Conservation (phyloP, 2,797 vertebrate genomes). For the Smutsia temminckii region DNA sequence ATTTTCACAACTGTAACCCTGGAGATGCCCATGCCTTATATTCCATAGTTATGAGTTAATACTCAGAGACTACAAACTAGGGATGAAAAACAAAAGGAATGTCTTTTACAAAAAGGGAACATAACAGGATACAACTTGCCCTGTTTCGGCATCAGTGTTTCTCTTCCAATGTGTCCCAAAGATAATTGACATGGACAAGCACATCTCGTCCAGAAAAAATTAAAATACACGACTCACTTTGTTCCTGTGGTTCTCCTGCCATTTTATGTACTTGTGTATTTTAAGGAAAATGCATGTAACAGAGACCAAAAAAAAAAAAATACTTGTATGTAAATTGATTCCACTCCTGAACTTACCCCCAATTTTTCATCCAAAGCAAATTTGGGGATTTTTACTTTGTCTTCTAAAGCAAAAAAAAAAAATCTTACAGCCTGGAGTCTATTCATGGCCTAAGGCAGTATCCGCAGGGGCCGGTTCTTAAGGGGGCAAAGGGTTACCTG, state of each 20-base stretch:
- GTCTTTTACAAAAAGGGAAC: background rate
- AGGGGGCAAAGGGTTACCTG: background rate
- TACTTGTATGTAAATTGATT: background rate
- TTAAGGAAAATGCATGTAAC: background rate
- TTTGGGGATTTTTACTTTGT: background rate
- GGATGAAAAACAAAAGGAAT: background rate
- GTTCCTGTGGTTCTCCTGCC: too few species aligned
- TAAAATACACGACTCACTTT: accelerated
- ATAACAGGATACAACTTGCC: accelerated
- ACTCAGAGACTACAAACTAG: background rate
- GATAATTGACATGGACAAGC: accelerated
- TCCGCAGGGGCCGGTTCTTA: background rate
- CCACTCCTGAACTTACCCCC: background rate
- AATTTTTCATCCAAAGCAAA: background rate
- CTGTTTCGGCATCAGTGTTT: accelerated
- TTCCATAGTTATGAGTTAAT: background rate
- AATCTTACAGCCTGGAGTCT: background rate
- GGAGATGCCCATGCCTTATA: background rate
- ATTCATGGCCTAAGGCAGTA: accelerated
- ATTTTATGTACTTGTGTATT: background rate
- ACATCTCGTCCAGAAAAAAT: accelerated
- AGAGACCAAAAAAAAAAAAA: background rate
- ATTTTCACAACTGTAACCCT: background rate
- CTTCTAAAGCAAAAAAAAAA: background rate
- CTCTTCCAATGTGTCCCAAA: background rate